Evolutionary conservation across 2,113 vertebrate genomes (phyloP), one percentile per base, ranked within the genome.

Genomic region (Pedionomus torquatus): DNA sequence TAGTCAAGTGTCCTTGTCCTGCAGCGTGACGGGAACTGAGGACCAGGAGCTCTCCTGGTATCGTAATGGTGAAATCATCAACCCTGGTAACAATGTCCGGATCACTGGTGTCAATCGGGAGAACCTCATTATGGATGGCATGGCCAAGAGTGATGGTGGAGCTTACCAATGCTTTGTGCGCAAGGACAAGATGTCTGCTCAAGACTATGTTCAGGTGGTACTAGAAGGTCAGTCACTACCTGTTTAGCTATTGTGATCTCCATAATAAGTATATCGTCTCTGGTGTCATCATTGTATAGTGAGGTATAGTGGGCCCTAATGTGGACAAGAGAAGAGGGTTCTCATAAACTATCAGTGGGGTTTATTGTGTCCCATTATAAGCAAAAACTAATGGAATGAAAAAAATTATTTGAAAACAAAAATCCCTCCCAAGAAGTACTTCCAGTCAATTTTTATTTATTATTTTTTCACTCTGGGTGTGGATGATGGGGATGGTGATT

Each of bases 91-190:
- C 97, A 99, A 98, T 5, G 99, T 99, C 35, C 98, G 99, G 79
- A 99, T 99, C 97, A 99, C 98, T 14, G 99, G 99, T 0, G 25
- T 98, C 94, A 99, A 98, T 97, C 98, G 98, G 9, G 99, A 99
- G 97, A 99, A 98, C 96, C 98, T 99, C 48, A 98, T 99, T 89
- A 99, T 99, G 99, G 99, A 99, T 70, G 99, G 99, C 94, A 99
- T 99, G 99, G 99, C 98, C 33, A 99, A 99, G 98, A 99, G 99
- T 17, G 99, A 99, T 7, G 99, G 99, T 17, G 99, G 99, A 4
- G 99, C 99, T 5, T 99, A 99, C 97, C 99, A 99, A 98, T 99
- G 99, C 97, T 99, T 99, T 20, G 99, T 99, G 92, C 98, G 99
- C 89, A 99, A 99, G 93, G 99, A 98, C 95, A 99, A 99, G 97